phyloP scores from a whole-genome alignment of 2,113 vertebrate genomes.

The Caranx melampygus region DNA sequence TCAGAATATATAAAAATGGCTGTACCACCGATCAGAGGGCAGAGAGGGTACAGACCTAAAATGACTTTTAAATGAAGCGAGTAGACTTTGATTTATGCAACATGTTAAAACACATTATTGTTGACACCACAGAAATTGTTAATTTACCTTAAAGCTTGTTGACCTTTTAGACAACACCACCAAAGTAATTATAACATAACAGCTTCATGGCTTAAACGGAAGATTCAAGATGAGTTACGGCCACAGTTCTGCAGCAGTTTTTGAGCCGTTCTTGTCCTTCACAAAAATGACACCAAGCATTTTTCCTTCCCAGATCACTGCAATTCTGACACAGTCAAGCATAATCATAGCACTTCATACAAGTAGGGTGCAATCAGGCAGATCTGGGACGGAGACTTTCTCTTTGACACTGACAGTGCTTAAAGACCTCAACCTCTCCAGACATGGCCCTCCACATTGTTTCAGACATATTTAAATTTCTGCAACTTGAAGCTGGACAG shows the following conservation, averaged over 20 bases:
- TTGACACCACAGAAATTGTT: not conserved
- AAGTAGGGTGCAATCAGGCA: constrained; percentile 59
- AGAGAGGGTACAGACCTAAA: not conserved
- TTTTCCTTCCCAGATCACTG: constrained; percentile 46
- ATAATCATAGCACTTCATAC: constrained; percentile 47
- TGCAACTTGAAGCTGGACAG: constrained; percentile 5
- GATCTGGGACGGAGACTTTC: constrained; percentile 20
- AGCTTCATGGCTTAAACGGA: not conserved
- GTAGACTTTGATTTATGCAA: not conserved
- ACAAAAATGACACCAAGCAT: constrained; percentile 21
- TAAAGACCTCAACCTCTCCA: constrained; percentile 13
- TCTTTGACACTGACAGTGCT: constrained; percentile 15
- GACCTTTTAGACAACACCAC: not conserved
- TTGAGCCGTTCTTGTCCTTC: constrained; percentile 49
- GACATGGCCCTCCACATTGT: not conserved
- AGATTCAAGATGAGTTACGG: constrained; percentile 9
- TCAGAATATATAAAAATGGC: constrained; percentile 11
- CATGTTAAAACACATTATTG: not conserved
- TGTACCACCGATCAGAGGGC: not conserved
- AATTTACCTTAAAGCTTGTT: not conserved
- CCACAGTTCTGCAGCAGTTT: constrained; percentile 21
- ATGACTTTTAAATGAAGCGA: not conserved
- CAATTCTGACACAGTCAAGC: constrained; percentile 42
- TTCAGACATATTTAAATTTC: constrained; percentile 23
- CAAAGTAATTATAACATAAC: not conserved